Conservation (phyloP, 2,113 vertebrate genomes). For the Daubentonia madagascariensis region DNA sequence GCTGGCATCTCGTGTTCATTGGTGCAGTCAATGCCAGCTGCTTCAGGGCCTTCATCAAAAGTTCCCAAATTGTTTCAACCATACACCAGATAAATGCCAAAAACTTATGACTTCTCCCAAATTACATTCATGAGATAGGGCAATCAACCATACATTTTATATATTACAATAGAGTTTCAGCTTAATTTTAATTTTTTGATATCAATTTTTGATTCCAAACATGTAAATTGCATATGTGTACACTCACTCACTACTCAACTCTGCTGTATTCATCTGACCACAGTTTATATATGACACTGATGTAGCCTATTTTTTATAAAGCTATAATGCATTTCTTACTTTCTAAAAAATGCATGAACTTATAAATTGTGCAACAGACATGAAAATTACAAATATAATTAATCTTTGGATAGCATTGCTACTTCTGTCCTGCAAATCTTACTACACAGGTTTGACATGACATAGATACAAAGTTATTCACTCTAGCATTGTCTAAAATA, state of each 20-base stretch:
- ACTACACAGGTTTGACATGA: not conserved
- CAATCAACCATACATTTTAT: not conserved
- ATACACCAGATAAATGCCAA: not conserved
- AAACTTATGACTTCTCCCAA: not conserved
- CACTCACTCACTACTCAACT: not conserved
- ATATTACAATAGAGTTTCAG: not conserved
- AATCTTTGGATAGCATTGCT: not conserved
- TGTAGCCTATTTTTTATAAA: not conserved
- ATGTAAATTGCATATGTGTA: not conserved
- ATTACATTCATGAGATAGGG: not conserved
- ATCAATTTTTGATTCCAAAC: not conserved
- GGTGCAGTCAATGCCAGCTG: not conserved
- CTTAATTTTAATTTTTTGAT: slow-evolving; percentile 13
- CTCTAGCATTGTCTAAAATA: not conserved
- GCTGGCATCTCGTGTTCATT: not conserved
- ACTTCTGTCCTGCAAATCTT: not conserved
- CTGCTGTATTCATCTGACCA: not conserved
- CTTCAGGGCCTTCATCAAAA: not conserved
- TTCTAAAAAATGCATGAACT: not conserved
- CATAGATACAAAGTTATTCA: not conserved
- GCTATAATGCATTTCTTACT: not conserved
- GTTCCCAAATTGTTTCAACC: slow-evolving; percentile 9
- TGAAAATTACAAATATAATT: not conserved
- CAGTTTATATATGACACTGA: not conserved
- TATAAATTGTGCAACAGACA: not conserved